Evolutionary conservation across 2,113 vertebrate genomes (phyloP).

Genomic region (Salvelinus alpinus): DNA sequence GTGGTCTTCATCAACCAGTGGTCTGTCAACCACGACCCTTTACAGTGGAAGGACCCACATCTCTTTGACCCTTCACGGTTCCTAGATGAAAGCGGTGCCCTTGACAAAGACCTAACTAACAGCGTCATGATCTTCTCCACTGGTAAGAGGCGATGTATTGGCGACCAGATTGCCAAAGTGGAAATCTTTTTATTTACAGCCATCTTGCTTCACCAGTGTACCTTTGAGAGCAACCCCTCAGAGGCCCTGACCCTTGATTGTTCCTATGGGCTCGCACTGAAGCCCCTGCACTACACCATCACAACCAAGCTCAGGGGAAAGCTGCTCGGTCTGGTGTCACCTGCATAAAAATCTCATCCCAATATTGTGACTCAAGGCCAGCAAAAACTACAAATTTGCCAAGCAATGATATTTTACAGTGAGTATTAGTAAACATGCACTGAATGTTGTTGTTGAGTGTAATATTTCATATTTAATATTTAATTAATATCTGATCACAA

Average conservation of each 20-base stretch:
- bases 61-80: constrained; percentile 80
- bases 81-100: constrained; percentile 62
- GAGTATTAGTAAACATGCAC: constrained; percentile 67
- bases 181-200: constrained; percentile 81
- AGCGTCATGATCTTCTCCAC: constrained; percentile 83
- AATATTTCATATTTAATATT: constrained; percentile 72
- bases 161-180: constrained; percentile 79
- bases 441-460: constrained; percentile 56
- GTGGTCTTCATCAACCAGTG: constrained; percentile 89
- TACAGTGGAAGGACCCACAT: constrained; percentile 80
- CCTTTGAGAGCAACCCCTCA: constrained; percentile 72
- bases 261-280: constrained; percentile 77
- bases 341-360: constrained; percentile 62
- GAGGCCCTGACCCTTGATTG: constrained; percentile 70
- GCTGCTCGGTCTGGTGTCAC: constrained; percentile 69
- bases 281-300: constrained; percentile 68
- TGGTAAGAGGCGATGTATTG: constrained; percentile 83
- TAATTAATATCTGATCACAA: constrained; percentile 47
- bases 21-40: constrained; percentile 83
- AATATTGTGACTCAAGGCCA: constrained; percentile 56
- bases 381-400: constrained; percentile 45
- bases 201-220: constrained; percentile 82
- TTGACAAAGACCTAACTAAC: constrained; percentile 72
- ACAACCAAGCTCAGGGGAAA: constrained; percentile 71
- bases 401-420: constrained; percentile 61